A percentile compares a stretch with the other conserved stretches of the same genome.
phyloP scores from a whole-genome alignment of 2,888 invertebrate genomes.

The Arenicola marina region DNA sequence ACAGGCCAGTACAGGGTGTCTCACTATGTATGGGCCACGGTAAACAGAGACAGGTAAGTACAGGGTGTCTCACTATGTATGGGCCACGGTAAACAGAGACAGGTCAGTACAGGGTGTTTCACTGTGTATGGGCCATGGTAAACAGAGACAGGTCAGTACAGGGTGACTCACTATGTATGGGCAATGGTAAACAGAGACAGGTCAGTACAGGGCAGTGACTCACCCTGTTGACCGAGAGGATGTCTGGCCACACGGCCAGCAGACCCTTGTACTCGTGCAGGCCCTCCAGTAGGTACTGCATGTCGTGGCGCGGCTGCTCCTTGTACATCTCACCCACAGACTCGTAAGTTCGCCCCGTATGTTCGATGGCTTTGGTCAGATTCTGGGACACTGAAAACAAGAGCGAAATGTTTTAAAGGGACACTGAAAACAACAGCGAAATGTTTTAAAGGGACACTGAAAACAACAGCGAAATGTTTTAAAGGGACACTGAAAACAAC shows the following conservation, averaged over 20 bases:
- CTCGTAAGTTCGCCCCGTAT: conserved; percentile 86
- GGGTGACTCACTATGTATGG: neutral
- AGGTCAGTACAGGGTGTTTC: neutral
- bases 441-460: too few species aligned
- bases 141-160: neutral
- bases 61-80: too few species aligned
- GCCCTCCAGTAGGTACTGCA: conserved; percentile 85
- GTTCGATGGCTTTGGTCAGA: conserved; percentile 79
- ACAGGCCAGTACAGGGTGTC: too few species aligned
- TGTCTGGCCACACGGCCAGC: conserved; percentile 86
- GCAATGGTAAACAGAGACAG: neutral
- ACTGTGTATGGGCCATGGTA: neutral
- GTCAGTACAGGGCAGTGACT: conserved; percentile 14
- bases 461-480: too few species aligned
- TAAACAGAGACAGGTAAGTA: too few species aligned
- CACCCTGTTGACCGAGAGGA: conserved; percentile 81
- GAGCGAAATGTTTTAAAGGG: too few species aligned
- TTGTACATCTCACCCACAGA: conserved; percentile 87
- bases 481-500: too few species aligned
- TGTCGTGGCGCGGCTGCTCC: conserved; percentile 68
- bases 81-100: too few species aligned
- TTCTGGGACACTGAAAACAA: conserved; percentile 32
- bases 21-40: too few species aligned
- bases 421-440: too few species aligned
- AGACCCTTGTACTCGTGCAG: conserved; percentile 94